phyloP scores from a whole-genome alignment of 2,113 vertebrate species.

The Elgaria multicarinata region DNA sequence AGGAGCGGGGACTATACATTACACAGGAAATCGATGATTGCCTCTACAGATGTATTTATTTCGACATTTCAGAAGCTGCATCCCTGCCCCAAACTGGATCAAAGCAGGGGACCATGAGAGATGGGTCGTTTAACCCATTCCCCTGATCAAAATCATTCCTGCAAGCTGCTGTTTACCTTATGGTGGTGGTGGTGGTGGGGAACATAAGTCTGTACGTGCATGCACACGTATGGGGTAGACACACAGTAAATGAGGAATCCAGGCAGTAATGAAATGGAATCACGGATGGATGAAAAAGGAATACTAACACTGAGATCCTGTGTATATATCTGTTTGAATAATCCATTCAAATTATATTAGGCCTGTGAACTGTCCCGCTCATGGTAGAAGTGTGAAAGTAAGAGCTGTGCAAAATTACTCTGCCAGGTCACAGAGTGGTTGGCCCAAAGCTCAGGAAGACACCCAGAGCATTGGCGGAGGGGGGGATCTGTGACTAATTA shows the following conservation, averaged over 20 bases:
- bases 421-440: not conserved
- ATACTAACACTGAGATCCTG: not conserved
- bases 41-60: not conserved
- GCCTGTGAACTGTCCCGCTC: rapidly evolving
- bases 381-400: not conserved
- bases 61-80: not conserved
- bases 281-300: not conserved
- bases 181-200: not conserved
- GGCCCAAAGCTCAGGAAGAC: not conserved
- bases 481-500: not conserved
- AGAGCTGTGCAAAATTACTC: not conserved
- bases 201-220: not conserved
- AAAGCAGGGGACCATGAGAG: too few relatives aligned
- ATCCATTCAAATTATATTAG: rapidly evolving
- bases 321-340: not conserved
- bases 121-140: not conserved
- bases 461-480: not conserved
- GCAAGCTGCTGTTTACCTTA: not conserved
- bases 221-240: too few relatives aligned
- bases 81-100: not conserved
- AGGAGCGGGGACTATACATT: not conserved
- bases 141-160: not conserved
- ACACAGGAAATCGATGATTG: not conserved
- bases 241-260: not conserved
- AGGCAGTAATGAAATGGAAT: not conserved